Conservation (phyloP, 1,140 invertebrate genomes). For the Dolichoris vasculosae region DNA sequence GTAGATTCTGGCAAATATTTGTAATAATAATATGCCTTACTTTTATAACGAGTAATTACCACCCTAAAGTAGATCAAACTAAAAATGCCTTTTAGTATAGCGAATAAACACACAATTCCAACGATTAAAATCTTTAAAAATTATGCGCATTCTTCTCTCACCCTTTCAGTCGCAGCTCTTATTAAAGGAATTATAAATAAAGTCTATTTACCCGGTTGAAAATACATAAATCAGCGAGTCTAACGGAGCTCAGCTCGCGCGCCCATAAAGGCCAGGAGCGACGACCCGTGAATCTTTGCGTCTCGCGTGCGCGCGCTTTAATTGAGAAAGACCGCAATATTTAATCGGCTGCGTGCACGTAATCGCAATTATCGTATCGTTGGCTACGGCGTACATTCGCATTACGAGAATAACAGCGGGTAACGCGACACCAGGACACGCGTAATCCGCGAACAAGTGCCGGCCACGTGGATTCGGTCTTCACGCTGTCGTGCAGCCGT, state of each 20-base stretch:
- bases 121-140: too few relatives aligned
- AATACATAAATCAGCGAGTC: not conserved
- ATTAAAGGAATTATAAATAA: not conserved
- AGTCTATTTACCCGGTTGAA: not conserved
- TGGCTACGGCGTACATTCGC: not conserved
- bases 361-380: constrained; percentile 28
- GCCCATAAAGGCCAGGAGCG: not conserved
- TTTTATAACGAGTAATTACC: too few relatives aligned
- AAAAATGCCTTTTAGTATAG: too few relatives aligned
- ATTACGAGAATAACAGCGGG: constrained; percentile 28
- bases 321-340: not conserved
- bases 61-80: too few relatives aligned
- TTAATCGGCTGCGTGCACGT: constrained; percentile 10
- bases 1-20: too few relatives aligned
- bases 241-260: not conserved
- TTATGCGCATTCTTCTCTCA: too few relatives aligned
- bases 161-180: too few relatives aligned
- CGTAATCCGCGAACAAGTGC: constrained; percentile 52
- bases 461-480: not conserved
- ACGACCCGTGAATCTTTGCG: not conserved
- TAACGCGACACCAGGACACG: constrained; percentile 34
- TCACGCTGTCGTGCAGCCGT: not conserved
- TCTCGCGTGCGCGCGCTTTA: not conserved
- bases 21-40: too few relatives aligned
- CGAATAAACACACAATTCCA: too few relatives aligned